Base-by-base conservation (phyloP, 1,140 invertebrate species). In the Drosophila busckii region DNA sequence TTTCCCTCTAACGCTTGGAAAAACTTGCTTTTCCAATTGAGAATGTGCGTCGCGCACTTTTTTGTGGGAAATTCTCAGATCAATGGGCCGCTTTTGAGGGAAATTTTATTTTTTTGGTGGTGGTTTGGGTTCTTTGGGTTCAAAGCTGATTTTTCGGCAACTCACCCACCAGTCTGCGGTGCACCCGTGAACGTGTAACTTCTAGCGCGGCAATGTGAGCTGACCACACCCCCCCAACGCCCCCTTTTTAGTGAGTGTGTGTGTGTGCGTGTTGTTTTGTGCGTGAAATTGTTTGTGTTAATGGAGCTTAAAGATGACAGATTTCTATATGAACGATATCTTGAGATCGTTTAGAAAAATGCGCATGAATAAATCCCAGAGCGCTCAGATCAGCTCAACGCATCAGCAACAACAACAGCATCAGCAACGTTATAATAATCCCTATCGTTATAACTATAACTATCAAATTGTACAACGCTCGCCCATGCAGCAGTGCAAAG, bases 331-430 rank as follows among this genome's bases (percentile, higher is more conserved):
- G 78, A 75, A 82, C 40, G 70, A 85, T 38, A 69, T 86, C 37
- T 42, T 85, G 31, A 80, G 71, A 75, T 85, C 76, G 20, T 85
- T 85, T 55, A 78, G 65, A 56, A 85, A 85, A 71, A 86, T 86
- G 84, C 84, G 73, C 20, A 84, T 82, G 78, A 76, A 86, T 25
- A 69, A 69, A 5, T 25, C 48, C 10, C 75, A 82, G 37, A 42
- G 38, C 65, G 54, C 29, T 61, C 50, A 37, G 1, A 23, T 31
- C 16, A 7, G 23, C 2, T 25, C 6, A 15, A n/a, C n/a, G n/a
- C 41, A 41, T n/a, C 17, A 67, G n/a, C 58, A 66, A 6, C 45
- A 59, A 20, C 32, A 68, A 28, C 38, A 20, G 10, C 16, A 40
- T 17, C 17, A 48, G 15, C 69, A 58, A 10, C 37, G 42, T 6